A percentile compares a stretch with the other conserved stretches of the same genome.
Conservation (phyloP, 2,888 invertebrate species). For the Holacanthella duospinosa region DNA sequence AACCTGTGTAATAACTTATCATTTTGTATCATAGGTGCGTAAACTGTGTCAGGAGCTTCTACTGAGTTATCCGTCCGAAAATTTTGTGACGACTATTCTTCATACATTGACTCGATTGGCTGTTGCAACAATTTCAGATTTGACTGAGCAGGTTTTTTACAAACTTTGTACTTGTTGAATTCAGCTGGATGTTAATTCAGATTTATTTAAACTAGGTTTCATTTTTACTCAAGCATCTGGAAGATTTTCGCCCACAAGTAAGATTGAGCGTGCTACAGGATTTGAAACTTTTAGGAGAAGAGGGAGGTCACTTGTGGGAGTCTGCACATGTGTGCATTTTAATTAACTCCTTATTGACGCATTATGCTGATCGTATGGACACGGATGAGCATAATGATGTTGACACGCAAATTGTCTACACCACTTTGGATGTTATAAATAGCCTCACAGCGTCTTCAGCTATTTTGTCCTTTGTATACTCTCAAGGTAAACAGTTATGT, state of each 20-base stretch:
- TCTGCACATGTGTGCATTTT: slow-evolving; percentile 42
- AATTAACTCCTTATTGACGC: slow-evolving; percentile 27
- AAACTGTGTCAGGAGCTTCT: slow-evolving; percentile 61
- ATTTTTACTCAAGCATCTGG: slow-evolving; percentile 56
- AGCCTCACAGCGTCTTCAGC: slow-evolving; percentile 36
- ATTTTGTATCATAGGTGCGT: slow-evolving; percentile 52
- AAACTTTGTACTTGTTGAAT: not conserved
- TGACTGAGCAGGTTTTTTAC: slow-evolving; percentile 68
- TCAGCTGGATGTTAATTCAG: not conserved
- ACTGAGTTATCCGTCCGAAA: slow-evolving; percentile 65
- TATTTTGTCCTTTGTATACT: slow-evolving; percentile 28
- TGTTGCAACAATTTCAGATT: slow-evolving; percentile 76
- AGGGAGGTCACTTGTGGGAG: slow-evolving; percentile 70
- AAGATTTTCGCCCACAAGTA: slow-evolving; percentile 59
- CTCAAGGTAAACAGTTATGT: slow-evolving; percentile 17
- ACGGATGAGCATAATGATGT: slow-evolving; percentile 7
- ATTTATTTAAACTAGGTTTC: slow-evolving; percentile 42
- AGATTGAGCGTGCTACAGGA: slow-evolving; percentile 58
- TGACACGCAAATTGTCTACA: slow-evolving; percentile 25
- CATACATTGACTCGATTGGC: slow-evolving; percentile 80
- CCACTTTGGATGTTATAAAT: slow-evolving; percentile 31
- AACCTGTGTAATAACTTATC: not conserved
- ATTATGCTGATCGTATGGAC: slow-evolving; percentile 19
- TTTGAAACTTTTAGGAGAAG: slow-evolving; percentile 57
- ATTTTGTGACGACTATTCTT: slow-evolving; percentile 69